Percentiles rank a stretch among this genome's conserved stretches.
These are phyloP conservation scores for Ochropacha duplaris DNA, from an alignment of 2,888 invertebrate genomes.

Conservation along the genomic window DNA sequence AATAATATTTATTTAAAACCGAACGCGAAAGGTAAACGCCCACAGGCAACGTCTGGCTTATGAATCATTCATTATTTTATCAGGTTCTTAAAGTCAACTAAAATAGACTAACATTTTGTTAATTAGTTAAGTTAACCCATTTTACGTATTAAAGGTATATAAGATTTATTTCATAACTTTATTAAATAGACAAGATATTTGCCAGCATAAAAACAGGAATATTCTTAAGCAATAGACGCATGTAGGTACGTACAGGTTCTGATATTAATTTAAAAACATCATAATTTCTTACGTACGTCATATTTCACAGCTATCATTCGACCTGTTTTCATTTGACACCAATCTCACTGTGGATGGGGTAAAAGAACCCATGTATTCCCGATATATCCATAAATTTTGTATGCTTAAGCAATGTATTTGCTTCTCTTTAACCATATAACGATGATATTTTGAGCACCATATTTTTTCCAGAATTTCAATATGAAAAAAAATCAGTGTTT, in stretches of 20 bases:
- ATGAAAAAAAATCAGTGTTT: conserved; percentile 45
- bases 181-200: too few relatives aligned
- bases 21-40: background rate
- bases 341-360: too few relatives aligned
- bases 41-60: background rate
- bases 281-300: too few relatives aligned
- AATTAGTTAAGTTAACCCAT: background rate
- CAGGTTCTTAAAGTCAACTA: background rate
- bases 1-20: background rate
- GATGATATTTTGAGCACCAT: background rate
- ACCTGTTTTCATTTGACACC: too few relatives aligned
- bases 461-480: conserved; percentile 29
- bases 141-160: background rate
- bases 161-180: too few relatives aligned
- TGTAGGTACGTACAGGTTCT: too few relatives aligned
- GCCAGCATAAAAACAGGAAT: too few relatives aligned
- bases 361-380: too few relatives aligned
- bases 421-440: background rate
- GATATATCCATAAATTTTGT: too few relatives aligned
- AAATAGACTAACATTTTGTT: background rate
- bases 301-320: too few relatives aligned
- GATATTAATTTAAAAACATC: too few relatives aligned
- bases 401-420: background rate
- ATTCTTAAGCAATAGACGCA: too few relatives aligned
- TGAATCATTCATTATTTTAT: conserved; percentile 1